A percentile compares a stretch with the other conserved stretches of the same genome.
Conservation (phyloP, 2,797 vertebrate genomes). For the Pipistrellus kuhlii region DNA sequence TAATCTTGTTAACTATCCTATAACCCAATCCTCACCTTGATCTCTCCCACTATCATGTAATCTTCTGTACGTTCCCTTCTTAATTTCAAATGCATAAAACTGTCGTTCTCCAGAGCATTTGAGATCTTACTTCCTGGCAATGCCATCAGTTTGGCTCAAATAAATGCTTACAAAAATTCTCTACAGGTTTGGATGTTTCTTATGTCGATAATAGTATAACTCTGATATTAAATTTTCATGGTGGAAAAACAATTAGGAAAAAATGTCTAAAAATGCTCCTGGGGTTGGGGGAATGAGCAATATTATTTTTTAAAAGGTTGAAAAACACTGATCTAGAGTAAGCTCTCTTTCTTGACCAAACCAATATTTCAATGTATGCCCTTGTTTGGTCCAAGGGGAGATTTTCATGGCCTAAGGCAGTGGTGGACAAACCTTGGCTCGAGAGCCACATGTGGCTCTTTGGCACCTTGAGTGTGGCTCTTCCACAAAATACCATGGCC, state of each 20-base stretch:
- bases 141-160: background rate
- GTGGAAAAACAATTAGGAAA: background rate
- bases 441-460: too few species aligned
- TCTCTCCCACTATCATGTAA: background rate
- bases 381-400: background rate
- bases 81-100: background rate
- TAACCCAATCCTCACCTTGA: background rate
- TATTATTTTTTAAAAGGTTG: background rate
- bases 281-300: background rate
- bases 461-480: too few species aligned
- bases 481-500: too few species aligned
- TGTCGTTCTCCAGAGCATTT: background rate
- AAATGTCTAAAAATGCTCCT: background rate
- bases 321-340: constrained; percentile 13
- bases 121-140: background rate
- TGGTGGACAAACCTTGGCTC: too few species aligned
- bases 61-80: background rate
- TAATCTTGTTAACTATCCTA: background rate
- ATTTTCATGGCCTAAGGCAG: background rate
- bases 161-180: background rate
- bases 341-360: background rate
- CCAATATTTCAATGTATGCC: background rate
- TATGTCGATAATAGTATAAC: background rate
- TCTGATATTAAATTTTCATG: background rate
- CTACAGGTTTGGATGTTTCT: background rate